These are phyloP conservation scores for Agonopterix heracliana DNA, from an alignment of 2,888 invertebrate genomes.

Conservation along the genomic window DNA sequence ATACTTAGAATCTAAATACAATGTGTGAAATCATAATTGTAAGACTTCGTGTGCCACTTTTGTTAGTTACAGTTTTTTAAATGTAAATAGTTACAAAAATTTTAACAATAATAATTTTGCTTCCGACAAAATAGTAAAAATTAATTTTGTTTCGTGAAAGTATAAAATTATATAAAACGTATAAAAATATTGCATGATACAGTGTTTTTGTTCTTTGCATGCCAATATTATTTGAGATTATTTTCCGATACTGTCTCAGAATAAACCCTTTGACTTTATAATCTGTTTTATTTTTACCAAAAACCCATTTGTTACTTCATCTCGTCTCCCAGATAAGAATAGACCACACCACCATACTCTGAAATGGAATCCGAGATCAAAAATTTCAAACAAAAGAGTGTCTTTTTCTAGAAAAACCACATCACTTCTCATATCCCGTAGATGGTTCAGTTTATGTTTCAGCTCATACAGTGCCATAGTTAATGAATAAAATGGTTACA, in stretches of 20 bases:
- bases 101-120: too few species aligned
- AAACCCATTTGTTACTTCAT: too few species aligned
- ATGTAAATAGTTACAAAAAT: not conserved
- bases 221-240: slow-evolving; percentile 45
- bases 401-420: too few species aligned
- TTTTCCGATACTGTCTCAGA: slow-evolving; percentile 22
- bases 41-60: slow-evolving; percentile 11
- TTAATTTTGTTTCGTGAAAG: slow-evolving; percentile 22
- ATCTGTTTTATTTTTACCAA: not conserved
- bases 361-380: too few species aligned
- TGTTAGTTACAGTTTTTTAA: not conserved
- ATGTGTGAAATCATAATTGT: slow-evolving; percentile 7
- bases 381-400: too few species aligned
- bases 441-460: too few species aligned
- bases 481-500: too few species aligned
- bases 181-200: slow-evolving; percentile 63
- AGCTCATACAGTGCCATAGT: too few species aligned
- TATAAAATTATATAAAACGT: slow-evolving; percentile 37
- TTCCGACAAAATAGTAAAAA: not conserved
- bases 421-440: too few species aligned
- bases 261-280: slow-evolving; percentile 22
- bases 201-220: slow-evolving; percentile 66
- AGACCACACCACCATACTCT: too few species aligned
- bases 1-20: slow-evolving; percentile 3
- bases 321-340: too few species aligned